Conservation (phyloP, 1,140 invertebrate genomes). For the Bombus waltoni region DNA sequence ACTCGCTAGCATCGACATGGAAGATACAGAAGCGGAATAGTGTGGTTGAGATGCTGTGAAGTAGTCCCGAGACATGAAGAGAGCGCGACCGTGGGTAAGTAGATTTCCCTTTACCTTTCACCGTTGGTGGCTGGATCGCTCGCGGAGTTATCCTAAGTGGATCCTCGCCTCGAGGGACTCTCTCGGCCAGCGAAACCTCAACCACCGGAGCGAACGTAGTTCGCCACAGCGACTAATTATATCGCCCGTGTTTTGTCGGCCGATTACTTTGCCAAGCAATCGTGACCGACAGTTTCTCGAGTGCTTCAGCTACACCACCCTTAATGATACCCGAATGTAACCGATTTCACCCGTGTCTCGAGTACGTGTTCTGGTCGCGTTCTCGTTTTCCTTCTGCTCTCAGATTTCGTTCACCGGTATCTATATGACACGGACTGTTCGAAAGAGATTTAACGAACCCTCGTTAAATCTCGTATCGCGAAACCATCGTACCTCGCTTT, state of each 20-base stretch:
- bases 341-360: background rate
- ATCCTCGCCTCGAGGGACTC: slow-evolving; percentile 19
- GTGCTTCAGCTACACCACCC: background rate
- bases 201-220: background rate
- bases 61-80: slow-evolving; percentile 66
- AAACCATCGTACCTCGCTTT: too few relatives aligned
- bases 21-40: slow-evolving; percentile 52
- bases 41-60: slow-evolving; percentile 65
- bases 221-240: slow-evolving; percentile 11
- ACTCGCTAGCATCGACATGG: slow-evolving; percentile 57
- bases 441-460: background rate
- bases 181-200: background rate
- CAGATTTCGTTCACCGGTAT: background rate
- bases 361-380: background rate
- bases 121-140: background rate
- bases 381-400: background rate
- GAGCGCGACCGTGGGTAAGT: slow-evolving; percentile 65
- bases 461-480: background rate
- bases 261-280: slow-evolving; percentile 17
- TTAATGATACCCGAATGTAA: background rate
- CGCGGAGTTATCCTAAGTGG: background rate
- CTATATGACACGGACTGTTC: background rate
- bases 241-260: slow-evolving; percentile 13
- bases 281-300: background rate
- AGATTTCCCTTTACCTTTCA: slow-evolving; percentile 15